phyloP scores from a whole-genome alignment of 2,797 vertebrate species.

The Orientallactaga sibirica region DNA sequence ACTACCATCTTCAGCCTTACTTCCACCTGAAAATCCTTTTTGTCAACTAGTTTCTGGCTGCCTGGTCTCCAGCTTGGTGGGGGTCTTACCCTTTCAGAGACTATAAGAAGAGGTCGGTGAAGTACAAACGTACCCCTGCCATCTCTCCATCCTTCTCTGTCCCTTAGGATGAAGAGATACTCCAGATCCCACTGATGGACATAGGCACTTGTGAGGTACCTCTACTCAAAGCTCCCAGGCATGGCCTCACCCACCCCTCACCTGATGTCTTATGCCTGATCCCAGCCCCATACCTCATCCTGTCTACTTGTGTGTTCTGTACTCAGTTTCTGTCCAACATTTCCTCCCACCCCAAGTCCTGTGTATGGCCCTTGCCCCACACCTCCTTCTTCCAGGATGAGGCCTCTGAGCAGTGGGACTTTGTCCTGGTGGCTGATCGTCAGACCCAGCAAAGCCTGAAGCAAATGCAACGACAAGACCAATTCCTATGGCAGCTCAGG shows the following conservation, averaged over 20 bases:
- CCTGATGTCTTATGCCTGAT: rapidly evolving
- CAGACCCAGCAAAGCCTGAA: slow-evolving; percentile 35
- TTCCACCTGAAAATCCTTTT: background rate
- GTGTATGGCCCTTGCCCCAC: background rate
- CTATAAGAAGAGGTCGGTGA: background rate
- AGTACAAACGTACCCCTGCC: background rate
- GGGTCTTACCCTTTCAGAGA: background rate
- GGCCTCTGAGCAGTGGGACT: slow-evolving; percentile 89
- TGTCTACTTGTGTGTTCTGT: background rate
- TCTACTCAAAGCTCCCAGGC: rapidly evolving
- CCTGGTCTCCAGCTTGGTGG: background rate
- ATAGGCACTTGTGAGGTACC: background rate
- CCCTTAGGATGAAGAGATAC: slow-evolving; percentile 41
- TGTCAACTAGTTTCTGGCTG: background rate
- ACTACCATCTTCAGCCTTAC: background rate
- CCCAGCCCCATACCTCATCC: background rate
- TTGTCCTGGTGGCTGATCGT: slow-evolving; percentile 91
- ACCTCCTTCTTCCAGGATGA: background rate
- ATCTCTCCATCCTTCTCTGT: background rate
- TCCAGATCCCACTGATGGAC: slow-evolving; percentile 3
- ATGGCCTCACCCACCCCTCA: rapidly evolving
- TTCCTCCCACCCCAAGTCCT: background rate
- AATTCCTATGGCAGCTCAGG: slow-evolving; percentile 90
- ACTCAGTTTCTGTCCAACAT: no score
- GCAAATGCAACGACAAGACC: slow-evolving; percentile 85